Evolutionary conservation across 2,888 invertebrate genomes (phyloP).

Genomic region (Lordiphosa fenestrarum): DNA sequence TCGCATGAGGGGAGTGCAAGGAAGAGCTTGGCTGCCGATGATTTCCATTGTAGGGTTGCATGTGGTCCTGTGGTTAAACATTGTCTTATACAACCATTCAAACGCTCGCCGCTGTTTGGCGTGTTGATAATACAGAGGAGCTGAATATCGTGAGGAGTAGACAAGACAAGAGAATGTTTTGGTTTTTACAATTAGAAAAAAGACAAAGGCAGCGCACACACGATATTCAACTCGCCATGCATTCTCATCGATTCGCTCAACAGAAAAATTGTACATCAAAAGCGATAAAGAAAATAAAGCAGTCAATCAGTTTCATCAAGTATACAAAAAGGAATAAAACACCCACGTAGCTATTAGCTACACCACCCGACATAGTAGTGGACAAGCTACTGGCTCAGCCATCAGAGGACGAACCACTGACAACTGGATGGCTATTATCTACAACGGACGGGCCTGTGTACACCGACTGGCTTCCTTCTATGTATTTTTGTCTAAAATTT

Average conservation of each 20-base stretch:
- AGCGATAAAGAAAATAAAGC: too few relatives aligned
- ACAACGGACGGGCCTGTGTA: too few relatives aligned
- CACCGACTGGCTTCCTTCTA: too few relatives aligned
- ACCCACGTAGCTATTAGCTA: too few relatives aligned
- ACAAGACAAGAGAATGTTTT: constrained; percentile 37
- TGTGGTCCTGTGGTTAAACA: constrained; percentile 81
- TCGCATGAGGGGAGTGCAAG: constrained; percentile 82
- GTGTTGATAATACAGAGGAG: constrained; percentile 81
- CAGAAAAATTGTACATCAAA: too few relatives aligned
- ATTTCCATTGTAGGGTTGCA: constrained; percentile 80
- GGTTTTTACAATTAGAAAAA: constrained; percentile 12
- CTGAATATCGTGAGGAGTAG: constrained; percentile 79
- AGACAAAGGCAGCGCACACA: constrained; percentile 50
- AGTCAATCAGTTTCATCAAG: too few relatives aligned
- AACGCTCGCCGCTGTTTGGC: constrained; percentile 81
- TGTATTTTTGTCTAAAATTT: too few relatives aligned
- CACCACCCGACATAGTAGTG: too few relatives aligned
- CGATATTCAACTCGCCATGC: constrained; percentile 80
- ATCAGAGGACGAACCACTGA: too few relatives aligned
- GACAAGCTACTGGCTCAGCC: too few relatives aligned
- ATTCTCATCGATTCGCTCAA: constrained; percentile 58
- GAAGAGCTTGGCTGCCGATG: constrained; percentile 83
- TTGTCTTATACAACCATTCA: constrained; percentile 81
- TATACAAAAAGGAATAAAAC: too few relatives aligned
- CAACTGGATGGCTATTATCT: too few relatives aligned